Evolutionary conservation across 2,888 invertebrate species (phyloP), one percentile per base, ranked within the genome.

Genomic region (Neoitamus cyanurus): DNA sequence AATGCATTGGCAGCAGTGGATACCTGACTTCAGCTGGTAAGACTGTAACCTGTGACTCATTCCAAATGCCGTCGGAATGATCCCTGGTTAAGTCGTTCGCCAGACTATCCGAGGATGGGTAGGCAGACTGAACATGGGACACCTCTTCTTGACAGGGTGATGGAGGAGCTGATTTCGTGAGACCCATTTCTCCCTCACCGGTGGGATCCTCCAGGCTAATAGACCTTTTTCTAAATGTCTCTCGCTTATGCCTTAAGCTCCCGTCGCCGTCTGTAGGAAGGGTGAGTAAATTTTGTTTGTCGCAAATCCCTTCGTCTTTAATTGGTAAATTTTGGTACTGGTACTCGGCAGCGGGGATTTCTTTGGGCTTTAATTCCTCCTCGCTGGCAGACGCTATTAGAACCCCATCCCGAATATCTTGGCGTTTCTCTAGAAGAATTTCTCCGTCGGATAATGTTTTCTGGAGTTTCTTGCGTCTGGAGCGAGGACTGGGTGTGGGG

Each of bases 41-140:
- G 15, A 97, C 96, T 0, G 96, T 97, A 7, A 95, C 95, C 92
- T 97, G 97, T 11, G 97, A 97, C 92, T 97, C 97, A 91, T 97
- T 97, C 96, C 97, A 97, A 88, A 96, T 94, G 78, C 96, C 95
- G 89, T 97, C 97, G 73, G 96, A 96, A 90, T 96, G 96, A 90
- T 97, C 97, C 88, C 95, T 92, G 34, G 94, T 95, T 78, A 93
- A 88, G 89, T 96, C 96, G 87, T 96, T 96, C n/a, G 95, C 94
- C 86, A 97, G 91, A 11, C 96, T 97, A 90, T 97, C 96, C 88
- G 95, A 96, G 37, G 96, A 97, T 75, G 95, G 96, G 90, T 96
- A 96, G 6, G 95, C 95, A 4, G 95, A 90, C 6, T 90, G 90
- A 4, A 92, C 92, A n/a, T 92, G 91, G 82, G 93, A 92, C 86